Evolutionary conservation across 2,113 vertebrate genomes (phyloP), one percentile per base, ranked within the genome.

Genomic region (Turnix velox): DNA sequence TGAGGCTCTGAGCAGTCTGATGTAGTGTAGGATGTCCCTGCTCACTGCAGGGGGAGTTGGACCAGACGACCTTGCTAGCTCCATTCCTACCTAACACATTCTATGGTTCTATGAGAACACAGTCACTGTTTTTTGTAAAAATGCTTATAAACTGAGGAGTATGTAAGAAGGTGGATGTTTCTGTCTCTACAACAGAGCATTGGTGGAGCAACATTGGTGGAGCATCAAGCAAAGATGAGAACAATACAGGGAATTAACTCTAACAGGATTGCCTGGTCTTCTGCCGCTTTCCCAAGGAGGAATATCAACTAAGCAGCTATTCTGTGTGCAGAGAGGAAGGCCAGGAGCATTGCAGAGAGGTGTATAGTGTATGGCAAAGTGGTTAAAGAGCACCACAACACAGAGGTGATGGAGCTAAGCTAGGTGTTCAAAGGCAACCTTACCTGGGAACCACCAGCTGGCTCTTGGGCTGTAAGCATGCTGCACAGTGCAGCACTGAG

Each of bases 311-410:
- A 5, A 75, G 43, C 40, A 49, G 35, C 8, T 58, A 1, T 71
- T 84, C 43, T 22, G 19, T 8, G 35, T 15, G 9, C 22, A 39
- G 75, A 67, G n/a, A 58, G 61, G 31, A 71, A 62, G 52, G 51
- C 7, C 27, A 18, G 46, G 33, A 86, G 18, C 0, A 0, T 5
- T 62, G 39, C 0, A 2, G 49, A 28, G 68, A 51, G n/a, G n/a
- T n/a, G n/a, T n/a, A 8, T 7, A 66, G 30, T 3, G 18, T 11
- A 8, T 30, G 35, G 17, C 14, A 28, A 30, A 51, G 62, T 1
- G 12, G 48, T 20, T 55, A 14, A 48, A 37, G 30, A 27, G 24
- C 8, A 17, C 10, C 40, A 18, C 48, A 43, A 4, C 27, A 15
- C 40, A 28, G 0, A 0, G 1, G 20, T 11, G 42, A 17, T 33